Evolutionary conservation across 2,797 vertebrate species (phyloP).

Genomic region (Gallirallus australis): DNA sequence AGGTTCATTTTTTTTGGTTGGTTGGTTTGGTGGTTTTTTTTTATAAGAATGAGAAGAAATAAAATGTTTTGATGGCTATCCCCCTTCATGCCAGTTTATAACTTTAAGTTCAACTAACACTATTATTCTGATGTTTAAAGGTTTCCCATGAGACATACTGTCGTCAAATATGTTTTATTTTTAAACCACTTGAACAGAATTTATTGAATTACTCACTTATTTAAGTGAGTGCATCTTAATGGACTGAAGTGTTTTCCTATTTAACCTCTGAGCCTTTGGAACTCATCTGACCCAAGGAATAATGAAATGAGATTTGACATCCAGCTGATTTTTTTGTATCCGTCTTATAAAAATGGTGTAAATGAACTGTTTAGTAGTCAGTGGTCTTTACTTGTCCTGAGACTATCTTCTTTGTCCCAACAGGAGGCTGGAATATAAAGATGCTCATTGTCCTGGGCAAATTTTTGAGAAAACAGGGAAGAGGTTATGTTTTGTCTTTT

Average conservation of each 20-base stretch:
- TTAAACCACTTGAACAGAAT: not conserved
- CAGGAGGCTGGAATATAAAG: not conserved
- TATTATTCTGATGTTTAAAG: not conserved
- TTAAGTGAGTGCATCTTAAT: not conserved
- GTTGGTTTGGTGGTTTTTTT: not conserved
- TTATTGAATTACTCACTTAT: not conserved
- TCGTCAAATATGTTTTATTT: not conserved
- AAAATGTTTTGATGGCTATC: not conserved
- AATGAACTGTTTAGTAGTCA: not conserved
- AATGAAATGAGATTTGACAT: not conserved
- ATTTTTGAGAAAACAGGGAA: not conserved
- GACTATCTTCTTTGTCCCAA: not conserved
- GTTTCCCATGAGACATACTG: not conserved
- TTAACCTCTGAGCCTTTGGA: not conserved
- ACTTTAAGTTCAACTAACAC: not conserved
- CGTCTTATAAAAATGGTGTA: not conserved
- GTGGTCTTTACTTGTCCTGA: not conserved
- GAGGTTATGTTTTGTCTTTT: not conserved
- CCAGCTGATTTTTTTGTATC: not conserved
- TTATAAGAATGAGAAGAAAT: not conserved
- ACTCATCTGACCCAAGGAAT: not conserved
- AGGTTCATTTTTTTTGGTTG: not conserved
- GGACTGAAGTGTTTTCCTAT: not conserved
- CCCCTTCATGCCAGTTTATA: not conserved
- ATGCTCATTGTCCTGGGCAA: not conserved